Percentiles rank a stretch among this genome's conserved stretches.
Conservation (phyloP, 2,888 invertebrate species). For the Kuschelorhynchus macadamiae region DNA sequence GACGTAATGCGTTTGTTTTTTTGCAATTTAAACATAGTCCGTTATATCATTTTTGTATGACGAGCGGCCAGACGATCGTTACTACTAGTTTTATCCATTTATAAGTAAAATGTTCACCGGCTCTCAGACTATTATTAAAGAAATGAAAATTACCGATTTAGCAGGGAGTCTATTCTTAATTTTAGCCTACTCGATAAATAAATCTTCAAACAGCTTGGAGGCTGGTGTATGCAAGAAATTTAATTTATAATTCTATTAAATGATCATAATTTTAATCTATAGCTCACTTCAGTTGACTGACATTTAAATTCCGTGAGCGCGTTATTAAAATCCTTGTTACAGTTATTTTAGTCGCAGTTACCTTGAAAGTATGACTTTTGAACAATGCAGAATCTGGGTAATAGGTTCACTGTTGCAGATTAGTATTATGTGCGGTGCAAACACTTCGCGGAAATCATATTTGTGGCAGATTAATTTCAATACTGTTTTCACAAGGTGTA, state of each 20-base stretch:
- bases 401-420: slow-evolving; percentile 33
- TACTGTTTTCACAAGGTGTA: too few species aligned
- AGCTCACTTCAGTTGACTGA: slow-evolving; percentile 40
- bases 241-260: slow-evolving; percentile 48
- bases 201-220: slow-evolving; percentile 26
- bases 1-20: too few species aligned
- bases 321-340: slow-evolving; percentile 45
- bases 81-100: too few species aligned
- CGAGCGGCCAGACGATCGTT: too few species aligned
- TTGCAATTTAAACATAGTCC: too few species aligned
- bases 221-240: slow-evolving; percentile 29
- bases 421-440: not conserved
- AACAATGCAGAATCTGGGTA: slow-evolving; percentile 38
- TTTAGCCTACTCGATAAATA: slow-evolving; percentile 20
- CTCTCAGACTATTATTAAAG: too few species aligned
- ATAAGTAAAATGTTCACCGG: too few species aligned
- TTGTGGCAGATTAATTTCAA: too few species aligned
- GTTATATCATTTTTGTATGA: too few species aligned
- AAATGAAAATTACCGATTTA: too few species aligned
- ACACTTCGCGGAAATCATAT: too few species aligned
- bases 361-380: slow-evolving; percentile 45
- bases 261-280: slow-evolving; percentile 40
- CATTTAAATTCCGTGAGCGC: slow-evolving; percentile 43
- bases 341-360: slow-evolving; percentile 33
- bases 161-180: not conserved